phyloP scores from a whole-genome alignment of 2,888 invertebrate genomes.

The Tetranychus truncatus region DNA sequence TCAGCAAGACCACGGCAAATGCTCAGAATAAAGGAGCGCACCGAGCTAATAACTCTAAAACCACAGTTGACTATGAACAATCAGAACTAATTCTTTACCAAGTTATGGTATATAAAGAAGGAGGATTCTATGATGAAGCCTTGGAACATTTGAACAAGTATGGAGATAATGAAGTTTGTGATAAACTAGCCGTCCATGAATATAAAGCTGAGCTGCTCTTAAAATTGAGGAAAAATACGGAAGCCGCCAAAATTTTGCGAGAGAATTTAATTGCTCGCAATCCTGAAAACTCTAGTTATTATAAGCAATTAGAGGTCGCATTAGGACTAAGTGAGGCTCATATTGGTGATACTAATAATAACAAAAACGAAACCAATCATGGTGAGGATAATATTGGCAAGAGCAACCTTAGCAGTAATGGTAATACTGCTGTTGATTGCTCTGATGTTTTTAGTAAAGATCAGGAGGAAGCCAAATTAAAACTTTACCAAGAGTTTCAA shows the following conservation, averaged over 20 bases:
- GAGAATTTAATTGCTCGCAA: constrained; percentile 64
- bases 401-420: background rate
- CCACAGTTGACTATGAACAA: constrained; percentile 64
- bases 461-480: constrained; percentile 49
- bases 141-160: constrained; percentile 69
- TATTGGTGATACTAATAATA: background rate
- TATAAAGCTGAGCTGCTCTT: constrained; percentile 35
- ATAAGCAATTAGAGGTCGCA: constrained; percentile 67
- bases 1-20: constrained; percentile 50
- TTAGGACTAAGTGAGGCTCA: constrained; percentile 34
- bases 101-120: constrained; percentile 62
- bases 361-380: background rate
- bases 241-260: constrained; percentile 63
- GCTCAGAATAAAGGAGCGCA: constrained; percentile 31
- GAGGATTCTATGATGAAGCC: constrained; percentile 40
- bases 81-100: constrained; percentile 92
- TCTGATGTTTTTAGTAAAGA: background rate
- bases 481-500: constrained; percentile 58
- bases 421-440: background rate
- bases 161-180: constrained; percentile 73
- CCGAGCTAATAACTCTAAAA: background rate
- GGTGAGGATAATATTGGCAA: background rate
- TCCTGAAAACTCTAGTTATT: constrained; percentile 88
- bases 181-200: constrained; percentile 79
- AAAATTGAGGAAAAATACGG: constrained; percentile 40